These are phyloP conservation scores for Helicolenus hilgendorfi DNA, from an alignment of 2,797 vertebrate genomes.

Conservation along the genomic window DNA sequence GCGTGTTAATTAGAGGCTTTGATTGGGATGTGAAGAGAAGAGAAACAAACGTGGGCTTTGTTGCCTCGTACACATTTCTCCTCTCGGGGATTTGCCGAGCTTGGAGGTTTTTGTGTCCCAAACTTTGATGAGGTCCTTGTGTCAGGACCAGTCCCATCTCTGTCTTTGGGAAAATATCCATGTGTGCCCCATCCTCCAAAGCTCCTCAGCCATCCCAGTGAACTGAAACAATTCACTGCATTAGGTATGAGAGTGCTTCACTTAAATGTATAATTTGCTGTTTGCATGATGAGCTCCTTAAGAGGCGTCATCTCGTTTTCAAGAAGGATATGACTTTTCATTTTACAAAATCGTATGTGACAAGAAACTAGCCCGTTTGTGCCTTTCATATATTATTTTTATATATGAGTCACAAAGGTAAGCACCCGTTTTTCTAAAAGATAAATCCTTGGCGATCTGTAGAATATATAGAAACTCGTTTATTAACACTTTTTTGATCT, in stretches of 20 bases:
- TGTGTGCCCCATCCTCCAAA: slow-evolving; percentile 43
- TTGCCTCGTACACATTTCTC: slow-evolving; percentile 74
- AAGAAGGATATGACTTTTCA: neutral
- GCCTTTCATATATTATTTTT: neutral
- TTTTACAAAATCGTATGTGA: neutral
- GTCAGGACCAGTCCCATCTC: slow-evolving; percentile 52
- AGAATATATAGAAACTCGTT: neutral
- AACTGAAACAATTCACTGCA: slow-evolving; percentile 69
- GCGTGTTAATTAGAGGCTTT: slow-evolving; percentile 87
- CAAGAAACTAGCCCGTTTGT: neutral
- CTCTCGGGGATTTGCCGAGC: slow-evolving; percentile 50
- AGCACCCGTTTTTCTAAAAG: neutral
- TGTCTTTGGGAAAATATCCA: slow-evolving; percentile 65
- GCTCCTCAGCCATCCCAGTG: slow-evolving; percentile 52
- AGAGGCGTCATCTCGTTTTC: neutral
- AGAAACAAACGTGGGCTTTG: slow-evolving; percentile 85
- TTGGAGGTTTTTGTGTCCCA: slow-evolving; percentile 51
- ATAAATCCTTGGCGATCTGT: neutral
- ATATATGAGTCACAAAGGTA: neutral
- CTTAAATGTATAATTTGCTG: neutral
- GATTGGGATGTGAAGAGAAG: slow-evolving; percentile 69
- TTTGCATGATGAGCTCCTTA: neutral
- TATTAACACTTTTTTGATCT: neutral
- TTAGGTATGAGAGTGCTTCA: slow-evolving; percentile 63
- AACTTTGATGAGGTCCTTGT: slow-evolving; percentile 80